phyloP scores from a whole-genome alignment of 1,140 invertebrate genomes.

The Mizuhopecten yessoensis region DNA sequence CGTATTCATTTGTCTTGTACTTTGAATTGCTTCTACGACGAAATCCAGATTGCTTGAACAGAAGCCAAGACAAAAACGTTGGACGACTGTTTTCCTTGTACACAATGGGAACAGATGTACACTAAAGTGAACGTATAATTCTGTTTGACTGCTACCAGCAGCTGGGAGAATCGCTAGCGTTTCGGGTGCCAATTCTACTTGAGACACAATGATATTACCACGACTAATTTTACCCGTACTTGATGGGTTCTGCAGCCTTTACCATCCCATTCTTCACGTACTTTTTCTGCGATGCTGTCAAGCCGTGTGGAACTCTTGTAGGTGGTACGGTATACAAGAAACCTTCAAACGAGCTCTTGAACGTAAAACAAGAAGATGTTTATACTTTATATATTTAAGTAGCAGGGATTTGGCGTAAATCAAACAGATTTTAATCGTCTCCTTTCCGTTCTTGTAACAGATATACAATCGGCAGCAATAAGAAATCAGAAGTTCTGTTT shows the following conservation, averaged over 20 bases:
- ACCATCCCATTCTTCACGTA: conserved; percentile 37
- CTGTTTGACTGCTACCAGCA: neutral
- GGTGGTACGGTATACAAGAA: conserved; percentile 32
- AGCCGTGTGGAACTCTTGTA: conserved; percentile 12
- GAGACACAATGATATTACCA: conserved; percentile 38
- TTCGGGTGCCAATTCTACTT: conserved; percentile 1
- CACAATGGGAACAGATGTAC: conserved; percentile 37
- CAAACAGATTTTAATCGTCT: conserved; percentile 19
- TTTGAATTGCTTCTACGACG: conserved; percentile 26
- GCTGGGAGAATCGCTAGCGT: conserved; percentile 29
- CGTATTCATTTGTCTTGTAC: conserved; percentile 32
- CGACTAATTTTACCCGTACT: conserved; percentile 34
- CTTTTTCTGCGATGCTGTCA: conserved; percentile 37
- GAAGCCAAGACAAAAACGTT: conserved; percentile 22
- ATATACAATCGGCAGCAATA: neutral
- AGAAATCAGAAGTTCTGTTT: neutral
- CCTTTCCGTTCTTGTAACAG: neutral
- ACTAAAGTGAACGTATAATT: conserved; percentile 39
- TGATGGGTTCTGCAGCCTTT: conserved; percentile 13
- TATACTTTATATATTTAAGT: neutral
- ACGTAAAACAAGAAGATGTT: conserved; percentile 38
- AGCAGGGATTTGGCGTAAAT: neutral
- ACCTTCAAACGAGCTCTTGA: conserved; percentile 32
- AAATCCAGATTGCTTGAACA: conserved; percentile 34
- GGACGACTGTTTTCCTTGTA: conserved; percentile 4